These are phyloP conservation scores for Oophaga pumilio DNA, from an alignment of 2,113 vertebrate genomes.

Conservation along the genomic window DNA sequence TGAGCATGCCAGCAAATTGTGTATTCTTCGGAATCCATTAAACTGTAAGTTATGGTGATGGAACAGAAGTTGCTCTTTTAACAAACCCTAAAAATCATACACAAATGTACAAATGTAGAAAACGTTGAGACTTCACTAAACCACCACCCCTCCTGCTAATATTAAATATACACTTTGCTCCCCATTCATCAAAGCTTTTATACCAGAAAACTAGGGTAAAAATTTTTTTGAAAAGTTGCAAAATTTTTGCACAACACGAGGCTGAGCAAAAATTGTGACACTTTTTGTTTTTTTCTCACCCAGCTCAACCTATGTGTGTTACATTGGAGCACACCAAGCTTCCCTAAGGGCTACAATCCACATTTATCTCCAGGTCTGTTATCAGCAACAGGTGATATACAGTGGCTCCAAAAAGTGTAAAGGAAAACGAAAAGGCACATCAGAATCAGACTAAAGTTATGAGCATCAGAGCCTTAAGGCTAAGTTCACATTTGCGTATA, in stretches of 20 bases:
- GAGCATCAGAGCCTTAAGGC: neutral
- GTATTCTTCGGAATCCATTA: neutral
- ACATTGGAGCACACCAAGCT: neutral
- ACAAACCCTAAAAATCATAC: neutral
- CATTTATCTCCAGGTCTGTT: neutral
- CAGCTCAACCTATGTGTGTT: neutral
- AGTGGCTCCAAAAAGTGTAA: neutral
- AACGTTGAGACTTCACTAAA: neutral
- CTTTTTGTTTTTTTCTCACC: too few species aligned
- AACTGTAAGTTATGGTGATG: neutral
- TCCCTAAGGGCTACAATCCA: neutral
- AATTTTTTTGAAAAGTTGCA: too few species aligned
- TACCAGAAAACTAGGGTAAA: too few species aligned
- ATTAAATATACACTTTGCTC: neutral
- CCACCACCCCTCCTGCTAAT: neutral
- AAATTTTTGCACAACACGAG: too few species aligned
- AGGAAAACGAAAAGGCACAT: neutral
- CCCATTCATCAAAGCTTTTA: too few species aligned
- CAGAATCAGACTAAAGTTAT: neutral
- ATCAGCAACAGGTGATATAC: neutral
- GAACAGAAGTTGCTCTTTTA: neutral
- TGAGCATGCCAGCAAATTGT: neutral
- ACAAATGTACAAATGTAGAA: neutral
- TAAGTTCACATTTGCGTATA: too few species aligned
- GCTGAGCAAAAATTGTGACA: too few species aligned